Conservation (phyloP, 2,797 vertebrate species). For the Falco naumanni region DNA sequence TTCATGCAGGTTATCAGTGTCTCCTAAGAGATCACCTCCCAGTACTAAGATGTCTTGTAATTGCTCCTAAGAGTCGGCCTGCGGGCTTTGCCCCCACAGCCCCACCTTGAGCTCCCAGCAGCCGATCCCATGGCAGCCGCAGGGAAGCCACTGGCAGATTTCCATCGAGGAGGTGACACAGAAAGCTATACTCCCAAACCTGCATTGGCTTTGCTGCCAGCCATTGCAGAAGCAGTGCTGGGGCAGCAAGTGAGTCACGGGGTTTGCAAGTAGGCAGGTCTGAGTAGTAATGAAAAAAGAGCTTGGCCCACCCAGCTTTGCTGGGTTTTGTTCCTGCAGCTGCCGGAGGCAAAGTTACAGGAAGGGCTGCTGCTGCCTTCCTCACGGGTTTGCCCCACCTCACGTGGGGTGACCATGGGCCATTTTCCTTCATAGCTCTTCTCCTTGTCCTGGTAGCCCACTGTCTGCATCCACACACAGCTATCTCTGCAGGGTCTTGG, state of each 20-base stretch:
- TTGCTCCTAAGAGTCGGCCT: background rate
- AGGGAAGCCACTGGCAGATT: background rate
- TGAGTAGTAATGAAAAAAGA: background rate
- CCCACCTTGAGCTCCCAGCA: background rate
- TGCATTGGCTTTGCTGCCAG: background rate
- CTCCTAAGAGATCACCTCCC: background rate
- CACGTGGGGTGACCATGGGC: background rate
- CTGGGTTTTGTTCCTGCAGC: background rate
- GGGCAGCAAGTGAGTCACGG: conserved; percentile 7
- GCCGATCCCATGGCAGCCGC: background rate
- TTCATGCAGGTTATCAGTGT: background rate
- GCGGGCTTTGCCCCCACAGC: background rate
- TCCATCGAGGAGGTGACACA: background rate
- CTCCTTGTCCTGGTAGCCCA: background rate
- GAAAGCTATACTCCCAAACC: background rate
- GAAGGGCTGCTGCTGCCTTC: background rate
- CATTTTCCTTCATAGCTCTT: background rate
- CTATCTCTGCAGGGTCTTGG: background rate
- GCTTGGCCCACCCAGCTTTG: background rate
- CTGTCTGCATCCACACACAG: background rate
- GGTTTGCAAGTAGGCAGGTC: conserved; percentile 1
- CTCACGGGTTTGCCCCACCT: background rate
- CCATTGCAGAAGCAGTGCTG: background rate
- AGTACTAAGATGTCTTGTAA: background rate
- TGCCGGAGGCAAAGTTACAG: background rate